Conservation (phyloP, 2,797 vertebrate genomes). For the Phoxinus dragarum region DNA sequence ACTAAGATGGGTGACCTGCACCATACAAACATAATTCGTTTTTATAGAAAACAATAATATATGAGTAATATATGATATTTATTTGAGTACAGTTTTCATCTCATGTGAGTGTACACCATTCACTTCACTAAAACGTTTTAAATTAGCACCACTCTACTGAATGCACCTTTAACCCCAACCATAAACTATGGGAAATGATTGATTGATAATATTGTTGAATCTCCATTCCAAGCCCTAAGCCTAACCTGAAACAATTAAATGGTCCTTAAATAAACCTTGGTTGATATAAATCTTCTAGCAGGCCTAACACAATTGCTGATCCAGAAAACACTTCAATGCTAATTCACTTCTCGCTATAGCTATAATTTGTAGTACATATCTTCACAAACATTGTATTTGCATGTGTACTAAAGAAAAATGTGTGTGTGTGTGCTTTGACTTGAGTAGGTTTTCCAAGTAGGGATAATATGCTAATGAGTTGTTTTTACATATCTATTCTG, state of each 20-base stretch:
- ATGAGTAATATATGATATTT: too few relatives aligned
- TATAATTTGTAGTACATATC: background rate
- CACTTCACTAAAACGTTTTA: background rate
- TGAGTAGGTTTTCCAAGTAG: background rate
- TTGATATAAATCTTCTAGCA: background rate
- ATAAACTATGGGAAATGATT: background rate
- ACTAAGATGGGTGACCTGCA: too few relatives aligned
- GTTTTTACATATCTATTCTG: constrained; percentile 14
- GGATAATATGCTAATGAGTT: background rate
- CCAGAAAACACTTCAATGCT: too few relatives aligned
- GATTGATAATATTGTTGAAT: constrained; percentile 3
- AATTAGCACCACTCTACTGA: background rate
- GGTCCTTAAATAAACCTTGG: background rate
- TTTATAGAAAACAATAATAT: background rate
- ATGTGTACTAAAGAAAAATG: background rate
- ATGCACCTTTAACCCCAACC: background rate
- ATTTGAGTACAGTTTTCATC: background rate
- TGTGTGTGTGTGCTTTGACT: background rate
- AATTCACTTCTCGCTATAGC: background rate
- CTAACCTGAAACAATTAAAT: background rate
- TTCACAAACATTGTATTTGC: background rate
- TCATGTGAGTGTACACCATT: background rate
- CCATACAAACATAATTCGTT: too few relatives aligned
- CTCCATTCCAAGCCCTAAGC: background rate
- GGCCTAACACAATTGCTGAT: background rate